These are phyloP conservation scores for Hipposideros armiger DNA, from an alignment of 2,113 vertebrate species.

Conservation along the genomic window DNA sequence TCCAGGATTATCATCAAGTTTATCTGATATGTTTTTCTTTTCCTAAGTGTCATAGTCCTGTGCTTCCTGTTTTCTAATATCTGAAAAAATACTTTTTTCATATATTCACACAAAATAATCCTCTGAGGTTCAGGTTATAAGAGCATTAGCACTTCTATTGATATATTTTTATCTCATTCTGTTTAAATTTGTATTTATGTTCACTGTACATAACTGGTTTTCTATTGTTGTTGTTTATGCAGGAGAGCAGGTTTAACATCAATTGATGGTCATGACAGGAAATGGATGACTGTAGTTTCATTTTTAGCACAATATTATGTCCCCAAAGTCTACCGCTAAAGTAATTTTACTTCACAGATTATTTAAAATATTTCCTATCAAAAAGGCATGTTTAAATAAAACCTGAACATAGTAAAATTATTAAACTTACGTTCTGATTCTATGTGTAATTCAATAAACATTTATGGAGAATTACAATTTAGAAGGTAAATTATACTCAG, in stretches of 20 bases:
- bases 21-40: conserved; percentile 46
- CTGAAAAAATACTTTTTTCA: conserved; percentile 19
- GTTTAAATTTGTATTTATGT: conserved; percentile 23
- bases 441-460: conserved; percentile 1
- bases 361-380: conserved; percentile 42
- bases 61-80: conserved; percentile 43
- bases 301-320: conserved; percentile 63
- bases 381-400: conserved; percentile 44
- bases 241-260: neutral
- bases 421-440: neutral
- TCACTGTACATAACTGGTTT: neutral
- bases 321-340: conserved; percentile 42
- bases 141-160: neutral
- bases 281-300: conserved; percentile 35
- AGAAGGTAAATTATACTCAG: neutral
- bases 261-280: conserved; percentile 39
- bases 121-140: neutral
- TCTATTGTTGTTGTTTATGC: conserved; percentile 38
- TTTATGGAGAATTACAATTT: neutral
- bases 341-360: conserved; percentile 5
- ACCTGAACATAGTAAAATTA: conserved; percentile 11
- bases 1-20: neutral
- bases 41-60: neutral
- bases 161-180: neutral
- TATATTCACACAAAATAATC: neutral